These are phyloP conservation scores for Torymus texanus DNA, from an alignment of 2,888 invertebrate genomes.

Conservation along the genomic window DNA sequence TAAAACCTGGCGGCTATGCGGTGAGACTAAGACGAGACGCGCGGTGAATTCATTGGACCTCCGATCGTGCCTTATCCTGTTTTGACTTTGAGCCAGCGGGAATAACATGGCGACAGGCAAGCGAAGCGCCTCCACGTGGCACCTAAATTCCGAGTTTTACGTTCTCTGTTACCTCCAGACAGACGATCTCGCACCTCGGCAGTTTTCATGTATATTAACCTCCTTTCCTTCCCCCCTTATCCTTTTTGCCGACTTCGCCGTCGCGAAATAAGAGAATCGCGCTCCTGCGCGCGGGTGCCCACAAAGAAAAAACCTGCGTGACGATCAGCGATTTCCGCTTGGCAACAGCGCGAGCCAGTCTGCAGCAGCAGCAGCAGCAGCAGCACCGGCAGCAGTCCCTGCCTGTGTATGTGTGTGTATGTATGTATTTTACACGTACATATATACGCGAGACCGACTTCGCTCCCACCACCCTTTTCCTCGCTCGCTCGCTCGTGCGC, in stretches of 20 bases:
- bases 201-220: slow-evolving; percentile 6
- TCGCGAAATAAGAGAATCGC: slow-evolving; percentile 16
- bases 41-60: slow-evolving; percentile 12
- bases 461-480: slow-evolving; percentile 27
- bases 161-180: no score
- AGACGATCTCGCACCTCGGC: no score
- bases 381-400: no score
- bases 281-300: neutral
- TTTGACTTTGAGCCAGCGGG: slow-evolving; percentile 17
- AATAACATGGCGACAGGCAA: neutral
- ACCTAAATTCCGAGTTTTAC: no score
- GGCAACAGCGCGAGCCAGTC: slow-evolving; percentile 66
- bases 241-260: neutral
- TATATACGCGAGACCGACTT: slow-evolving; percentile 18
- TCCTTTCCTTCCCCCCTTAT: slow-evolving; percentile 1
- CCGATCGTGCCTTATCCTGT: slow-evolving; percentile 23
- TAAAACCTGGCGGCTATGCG: no score
- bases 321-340: slow-evolving; percentile 68
- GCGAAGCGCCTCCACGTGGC: no score
- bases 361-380: neutral
- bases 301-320: slow-evolving; percentile 60
- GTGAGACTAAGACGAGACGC: neutral
- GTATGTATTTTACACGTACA: slow-evolving; percentile 19
- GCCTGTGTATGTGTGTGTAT: no score
- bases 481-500: neutral